Percentiles rank a stretch among this genome's conserved stretches.
These are phyloP conservation scores for Macropodus opercularis DNA, from an alignment of 2,797 vertebrate genomes.

Conservation along the genomic window DNA sequence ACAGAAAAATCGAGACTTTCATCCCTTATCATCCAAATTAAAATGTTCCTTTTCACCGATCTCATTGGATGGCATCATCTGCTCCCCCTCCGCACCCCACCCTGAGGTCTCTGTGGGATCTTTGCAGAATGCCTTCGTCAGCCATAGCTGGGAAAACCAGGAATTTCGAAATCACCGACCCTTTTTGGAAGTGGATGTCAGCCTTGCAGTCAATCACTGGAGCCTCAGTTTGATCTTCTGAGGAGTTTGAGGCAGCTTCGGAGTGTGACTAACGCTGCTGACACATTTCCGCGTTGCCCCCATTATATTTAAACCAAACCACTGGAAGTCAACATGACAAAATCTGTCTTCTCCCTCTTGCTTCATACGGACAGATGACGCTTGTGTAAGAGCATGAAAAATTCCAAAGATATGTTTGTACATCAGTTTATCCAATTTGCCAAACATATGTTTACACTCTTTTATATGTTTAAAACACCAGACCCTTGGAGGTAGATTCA, in stretches of 20 bases:
- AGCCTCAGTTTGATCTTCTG: constrained; percentile 52
- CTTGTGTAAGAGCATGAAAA: neutral
- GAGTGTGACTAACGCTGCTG: constrained; percentile 55
- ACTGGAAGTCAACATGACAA: constrained; percentile 37
- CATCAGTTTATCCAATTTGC: neutral
- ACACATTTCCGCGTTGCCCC: constrained; percentile 53
- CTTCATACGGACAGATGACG: constrained; percentile 7
- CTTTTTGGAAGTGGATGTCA: constrained; percentile 39
- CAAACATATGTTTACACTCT: neutral
- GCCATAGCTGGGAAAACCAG: constrained; percentile 48
- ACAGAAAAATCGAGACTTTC: constrained; percentile 7
- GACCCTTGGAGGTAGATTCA: neutral
- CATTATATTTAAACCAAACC: constrained; percentile 50
- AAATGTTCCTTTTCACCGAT: constrained; percentile 30
- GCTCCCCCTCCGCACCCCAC: neutral
- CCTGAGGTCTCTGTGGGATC: constrained; percentile 23
- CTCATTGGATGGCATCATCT: constrained; percentile 31
- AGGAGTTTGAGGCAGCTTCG: constrained; percentile 30
- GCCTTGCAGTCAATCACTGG: constrained; percentile 42
- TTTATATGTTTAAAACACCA: neutral
- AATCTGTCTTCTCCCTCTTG: neutral
- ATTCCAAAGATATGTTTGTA: neutral
- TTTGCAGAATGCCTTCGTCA: constrained; percentile 53
- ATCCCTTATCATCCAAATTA: neutral
- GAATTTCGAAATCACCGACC: constrained; percentile 52